Evolutionary conservation across 2,888 invertebrate genomes (phyloP).

Genomic region (Drosophila planitibia): DNA sequence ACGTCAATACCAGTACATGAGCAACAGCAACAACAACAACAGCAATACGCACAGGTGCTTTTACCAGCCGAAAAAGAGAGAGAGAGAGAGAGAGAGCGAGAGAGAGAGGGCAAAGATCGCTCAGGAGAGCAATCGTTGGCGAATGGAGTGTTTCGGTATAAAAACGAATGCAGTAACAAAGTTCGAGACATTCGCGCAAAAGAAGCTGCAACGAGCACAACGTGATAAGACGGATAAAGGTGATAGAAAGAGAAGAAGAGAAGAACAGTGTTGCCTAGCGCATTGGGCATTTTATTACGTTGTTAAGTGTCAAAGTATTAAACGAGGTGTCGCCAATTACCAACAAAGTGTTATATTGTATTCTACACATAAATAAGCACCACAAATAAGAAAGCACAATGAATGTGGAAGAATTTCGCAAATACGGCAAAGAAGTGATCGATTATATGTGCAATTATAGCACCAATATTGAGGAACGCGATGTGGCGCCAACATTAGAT

Average conservation of each 20-base stretch:
- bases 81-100: not conserved
- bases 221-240: constrained; percentile 41
- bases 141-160: constrained; percentile 56
- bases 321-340: constrained; percentile 20
- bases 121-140: constrained; percentile 32
- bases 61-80: constrained; percentile 4
- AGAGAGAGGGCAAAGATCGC: constrained; percentile 19
- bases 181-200: constrained; percentile 75
- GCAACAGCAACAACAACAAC: constrained; percentile 6
- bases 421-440: constrained; percentile 92
- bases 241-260: constrained; percentile 9
- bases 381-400: constrained; percentile 85
- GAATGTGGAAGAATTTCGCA: constrained; percentile 91
- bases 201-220: constrained; percentile 65
- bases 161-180: constrained; percentile 63
- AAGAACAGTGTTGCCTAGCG: constrained; percentile 18
- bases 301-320: constrained; percentile 5
- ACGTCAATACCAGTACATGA: constrained; percentile 6
- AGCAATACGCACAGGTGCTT: constrained; percentile 38
- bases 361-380: constrained; percentile 9
- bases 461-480: constrained; percentile 88
- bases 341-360: constrained; percentile 25
- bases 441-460: constrained; percentile 93
- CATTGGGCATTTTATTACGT: constrained; percentile 7
- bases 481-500: constrained; percentile 91